These are phyloP conservation scores for Ethmia dodecea DNA, from an alignment of 2,888 invertebrate species.

Conservation along the genomic window DNA sequence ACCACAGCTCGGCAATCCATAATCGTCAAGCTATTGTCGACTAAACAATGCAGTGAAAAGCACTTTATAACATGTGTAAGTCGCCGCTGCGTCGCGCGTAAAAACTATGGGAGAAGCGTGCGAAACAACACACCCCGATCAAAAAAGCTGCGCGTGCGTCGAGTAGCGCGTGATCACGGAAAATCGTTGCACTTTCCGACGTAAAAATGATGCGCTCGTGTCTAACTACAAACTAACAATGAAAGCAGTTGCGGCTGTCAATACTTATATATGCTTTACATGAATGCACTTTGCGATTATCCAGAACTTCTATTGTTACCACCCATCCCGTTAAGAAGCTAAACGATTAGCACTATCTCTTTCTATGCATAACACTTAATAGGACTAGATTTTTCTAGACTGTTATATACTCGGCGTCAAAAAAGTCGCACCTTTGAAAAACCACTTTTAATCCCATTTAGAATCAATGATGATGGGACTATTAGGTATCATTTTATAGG, in stretches of 20 bases:
- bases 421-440: too few relatives aligned
- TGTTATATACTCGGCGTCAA: too few relatives aligned
- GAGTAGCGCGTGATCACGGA: slow-evolving; percentile 28
- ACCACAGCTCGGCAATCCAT: slow-evolving; percentile 66
- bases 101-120: slow-evolving; percentile 48
- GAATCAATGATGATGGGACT: too few relatives aligned
- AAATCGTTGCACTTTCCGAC: slow-evolving; percentile 45
- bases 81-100: slow-evolving; percentile 24
- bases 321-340: slow-evolving; percentile 20
- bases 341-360: slow-evolving; percentile 15
- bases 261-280: slow-evolving; percentile 65
- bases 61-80: slow-evolving; percentile 35
- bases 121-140: slow-evolving; percentile 26
- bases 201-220: slow-evolving; percentile 41
- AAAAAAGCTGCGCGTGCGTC: slow-evolving; percentile 22
- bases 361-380: slow-evolving; percentile 12
- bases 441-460: too few relatives aligned
- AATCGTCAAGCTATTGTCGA: slow-evolving; percentile 38
- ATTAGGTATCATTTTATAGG: too few relatives aligned
- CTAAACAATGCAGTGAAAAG: slow-evolving; percentile 58
- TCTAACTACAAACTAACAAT: slow-evolving; percentile 48
- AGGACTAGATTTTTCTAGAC: slow-evolving; percentile 21
- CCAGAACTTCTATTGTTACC: slow-evolving; percentile 26
- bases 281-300: slow-evolving; percentile 31
- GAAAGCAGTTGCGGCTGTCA: slow-evolving; percentile 50